Evolutionary conservation across 2,797 vertebrate genomes (phyloP).

Genomic region (Peromyscus nudipes): DNA sequence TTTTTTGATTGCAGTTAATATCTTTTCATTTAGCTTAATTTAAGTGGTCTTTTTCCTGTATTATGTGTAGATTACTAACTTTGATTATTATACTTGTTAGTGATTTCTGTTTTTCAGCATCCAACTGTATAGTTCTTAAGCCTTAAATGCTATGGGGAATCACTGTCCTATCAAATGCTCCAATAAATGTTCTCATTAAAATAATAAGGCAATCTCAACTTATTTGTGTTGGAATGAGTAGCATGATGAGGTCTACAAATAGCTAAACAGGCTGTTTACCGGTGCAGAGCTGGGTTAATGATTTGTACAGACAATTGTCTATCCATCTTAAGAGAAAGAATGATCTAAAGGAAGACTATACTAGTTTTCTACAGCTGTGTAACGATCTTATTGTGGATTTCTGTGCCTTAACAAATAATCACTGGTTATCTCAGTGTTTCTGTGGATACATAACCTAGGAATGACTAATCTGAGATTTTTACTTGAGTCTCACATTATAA

Average conservation of each 20-base stretch:
- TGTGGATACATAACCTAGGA: not conserved
- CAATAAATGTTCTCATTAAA: not conserved
- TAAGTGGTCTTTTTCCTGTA: not conserved
- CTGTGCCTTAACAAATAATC: not conserved
- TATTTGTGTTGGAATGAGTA: not conserved
- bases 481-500: not conserved
- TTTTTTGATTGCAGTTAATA: not conserved
- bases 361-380: not conserved
- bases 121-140: not conserved
- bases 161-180: not conserved
- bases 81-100: not conserved
- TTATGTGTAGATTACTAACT: not conserved
- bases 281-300: not conserved
- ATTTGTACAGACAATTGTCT: not conserved
- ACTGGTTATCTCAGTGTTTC: not conserved
- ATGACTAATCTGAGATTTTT: not conserved
- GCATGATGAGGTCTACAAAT: not conserved
- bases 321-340: not conserved
- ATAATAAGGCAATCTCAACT: not conserved
- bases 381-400: not conserved
- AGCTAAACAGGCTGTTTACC: not conserved
- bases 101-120: not conserved
- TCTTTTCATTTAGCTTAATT: constrained; percentile 44
- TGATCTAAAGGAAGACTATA: not conserved
- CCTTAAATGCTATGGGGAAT: not conserved